A percentile compares a stretch with the other conserved stretches of the same genome.
phyloP scores from a whole-genome alignment of 2,888 invertebrate species.

The Globia sparganii region DNA sequence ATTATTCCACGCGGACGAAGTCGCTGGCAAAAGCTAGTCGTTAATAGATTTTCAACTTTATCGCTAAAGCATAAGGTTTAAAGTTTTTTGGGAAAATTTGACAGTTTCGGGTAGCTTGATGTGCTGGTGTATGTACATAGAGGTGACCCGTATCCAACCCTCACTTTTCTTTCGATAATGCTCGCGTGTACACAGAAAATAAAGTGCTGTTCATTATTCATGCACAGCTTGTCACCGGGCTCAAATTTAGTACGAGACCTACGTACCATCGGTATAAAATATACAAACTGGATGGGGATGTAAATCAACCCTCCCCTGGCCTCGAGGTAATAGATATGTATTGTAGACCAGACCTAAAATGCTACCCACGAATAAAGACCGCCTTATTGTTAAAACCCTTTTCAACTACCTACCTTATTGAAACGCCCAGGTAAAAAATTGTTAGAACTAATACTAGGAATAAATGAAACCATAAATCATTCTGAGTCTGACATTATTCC shows the following conservation, averaged over 20 bases:
- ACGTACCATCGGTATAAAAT: constrained; percentile 54
- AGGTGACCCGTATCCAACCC: constrained; percentile 10
- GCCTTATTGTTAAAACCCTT: constrained; percentile 36
- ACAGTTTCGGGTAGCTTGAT: too few relatives aligned
- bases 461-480: constrained; percentile 49
- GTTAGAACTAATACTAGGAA: constrained; percentile 1
- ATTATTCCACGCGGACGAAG: too few relatives aligned
- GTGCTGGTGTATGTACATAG: too few relatives aligned
- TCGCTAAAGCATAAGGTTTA: too few relatives aligned
- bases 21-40: too few relatives aligned
- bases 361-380: constrained; percentile 12
- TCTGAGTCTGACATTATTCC: constrained; percentile 18
- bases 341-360: constrained; percentile 23
- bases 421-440: constrained; percentile 26
- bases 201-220: constrained; percentile 64
- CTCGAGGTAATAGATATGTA: constrained; percentile 49
- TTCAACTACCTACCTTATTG: constrained; percentile 3
- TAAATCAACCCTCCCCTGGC: constrained; percentile 64
- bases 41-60: too few relatives aligned
- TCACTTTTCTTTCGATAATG: constrained; percentile 27
- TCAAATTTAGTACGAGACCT: constrained; percentile 54
- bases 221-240: constrained; percentile 39
- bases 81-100: too few relatives aligned
- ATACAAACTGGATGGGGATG: constrained; percentile 55
- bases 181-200: constrained; percentile 54